Base-by-base conservation (phyloP, 2,797 vertebrate species). In the Furcifer pardalis region DNA sequence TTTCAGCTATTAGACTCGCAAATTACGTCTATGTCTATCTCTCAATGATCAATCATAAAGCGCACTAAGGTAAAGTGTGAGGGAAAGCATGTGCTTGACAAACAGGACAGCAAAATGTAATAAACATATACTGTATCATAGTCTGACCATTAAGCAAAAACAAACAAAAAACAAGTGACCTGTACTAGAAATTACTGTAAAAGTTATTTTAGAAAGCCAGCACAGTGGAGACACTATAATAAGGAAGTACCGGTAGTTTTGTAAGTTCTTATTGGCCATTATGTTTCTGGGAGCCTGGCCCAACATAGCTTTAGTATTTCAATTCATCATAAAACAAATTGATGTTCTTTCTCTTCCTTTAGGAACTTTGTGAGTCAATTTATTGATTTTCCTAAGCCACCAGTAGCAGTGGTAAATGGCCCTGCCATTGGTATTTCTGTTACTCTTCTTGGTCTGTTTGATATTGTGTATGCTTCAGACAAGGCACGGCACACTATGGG, bases 301-400 rank as follows among this genome's bases (percentile, higher is more conserved):
- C 79, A 72, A 35, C 71, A 71, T 10, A n/a, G 12, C 30, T 25
- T 77, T 59, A 44, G 65, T n/a, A 44, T 59, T 44, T 60, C 23
- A 10, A 30, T 35, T 8, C 40, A 6, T 21, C 37, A 32, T 40
- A n/a, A 68, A 83, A 77, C 21, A 30, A 76, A 59, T 27, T 49
- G 10, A 68, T 56, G 3, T 44, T 42, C 27, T 65, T 40, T 52
- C 76, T 4, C 65, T 1, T 7, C 84, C 82, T 56, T 1, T 91
- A 98, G 97, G 90, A 78, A 85, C 9, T 97, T 97, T 63, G 40
- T 69, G 19, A 93, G 77, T 25, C 87, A 94, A 7, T 97, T 97
- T 91, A 98, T 98, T 21, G 97, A 98, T 92, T 98, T 97, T 88
- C 97, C 97, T 0, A 98, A 98, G 91, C 97, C 97, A 19, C 94